Conservation (phyloP, 2,888 invertebrate species). For the Ypsolopha scabrella region DNA sequence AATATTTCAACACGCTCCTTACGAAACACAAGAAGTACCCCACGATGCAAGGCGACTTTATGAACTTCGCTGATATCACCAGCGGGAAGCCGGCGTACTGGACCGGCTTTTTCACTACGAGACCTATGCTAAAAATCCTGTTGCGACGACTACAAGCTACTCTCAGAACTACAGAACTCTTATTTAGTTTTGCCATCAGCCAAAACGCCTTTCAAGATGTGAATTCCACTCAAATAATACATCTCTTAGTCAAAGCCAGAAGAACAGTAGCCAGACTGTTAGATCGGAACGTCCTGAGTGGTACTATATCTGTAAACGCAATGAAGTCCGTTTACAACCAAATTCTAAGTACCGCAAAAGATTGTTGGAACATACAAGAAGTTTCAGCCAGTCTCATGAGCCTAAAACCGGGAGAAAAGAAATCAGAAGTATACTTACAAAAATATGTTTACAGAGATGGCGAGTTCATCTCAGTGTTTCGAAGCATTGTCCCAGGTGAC, state of each 20-base stretch:
- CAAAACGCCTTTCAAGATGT: conserved; percentile 68
- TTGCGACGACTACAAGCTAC: conserved; percentile 85
- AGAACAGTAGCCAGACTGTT: conserved; percentile 88
- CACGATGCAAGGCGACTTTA: conserved; percentile 91
- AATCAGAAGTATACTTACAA: conserved; percentile 69
- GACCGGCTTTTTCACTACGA: conserved; percentile 94
- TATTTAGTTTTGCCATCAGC: conserved; percentile 84
- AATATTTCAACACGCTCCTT: conserved; percentile 84
- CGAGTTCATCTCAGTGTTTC: conserved; percentile 44
- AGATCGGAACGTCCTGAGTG: conserved; percentile 97
- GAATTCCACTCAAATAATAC: conserved; percentile 63
- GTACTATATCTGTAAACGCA: conserved; percentile 87
- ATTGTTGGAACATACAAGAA: conserved; percentile 57
- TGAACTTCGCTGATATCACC: conserved; percentile 92
- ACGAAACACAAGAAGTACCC: conserved; percentile 71
- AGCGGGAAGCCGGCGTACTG: conserved; percentile 92
- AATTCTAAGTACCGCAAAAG: conserved; percentile 44
- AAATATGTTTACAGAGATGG: conserved; percentile 53
- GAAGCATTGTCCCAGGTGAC: conserved; percentile 66
- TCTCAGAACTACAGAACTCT: conserved; percentile 84
- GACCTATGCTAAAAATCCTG: conserved; percentile 85
- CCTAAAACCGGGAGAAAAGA: conserved; percentile 79
- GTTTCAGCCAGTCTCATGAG: conserved; percentile 64
- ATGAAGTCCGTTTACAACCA: conserved; percentile 87
- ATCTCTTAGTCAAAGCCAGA: conserved; percentile 70